Base-by-base conservation (phyloP, 1,140 invertebrate species). In the Drosophila suzukii region DNA sequence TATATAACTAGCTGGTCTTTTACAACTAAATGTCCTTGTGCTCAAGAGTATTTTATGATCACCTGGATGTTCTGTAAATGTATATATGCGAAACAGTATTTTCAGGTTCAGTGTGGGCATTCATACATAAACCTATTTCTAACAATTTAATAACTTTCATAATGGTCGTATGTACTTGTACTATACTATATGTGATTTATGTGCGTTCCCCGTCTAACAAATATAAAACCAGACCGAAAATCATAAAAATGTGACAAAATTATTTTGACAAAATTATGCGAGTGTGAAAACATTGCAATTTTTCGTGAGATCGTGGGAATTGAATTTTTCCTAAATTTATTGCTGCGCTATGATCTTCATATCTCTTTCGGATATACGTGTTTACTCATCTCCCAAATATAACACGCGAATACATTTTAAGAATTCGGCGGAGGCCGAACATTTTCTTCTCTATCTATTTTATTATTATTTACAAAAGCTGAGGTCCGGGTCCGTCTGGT, bases 391-490 rank as follows among this genome's bases (percentile, higher is more conserved):
- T 43, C 50, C 54, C 61, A 24, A 27, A 67, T 67, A 39, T 41
- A 57, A 49, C 4, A 38, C 7, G 50, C 65, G 43, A 71, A 71
- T 39, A 71, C 43, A 71, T 71, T 72, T 44, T 43, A 32, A 38
- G 66, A 72, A 49, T 58, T 71, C 7, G 30, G 47, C 65, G 44
- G 65, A 72, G 68, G 66, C 68, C 44, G 67, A 50, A 36, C 39
- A 44, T 68, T 68, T 59, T 59, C 57, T 47, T 68, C 65, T 68
- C 61, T 53, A 66, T 68, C 61, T 38, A 58, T 58, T 72, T 72
- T 71, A 71, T 72, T 71, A 72, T 72, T 72, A 71, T 71, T 70
- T 58, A 70, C 66, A 71, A 55, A 72, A 71, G 20, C 47, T 32
- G 66, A 72, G 68, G 65, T 68, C 61, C 61, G 65, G 43, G 43